Evolutionary conservation across 1,140 invertebrate species (phyloP).

Genomic region (Drosophila prosaltans): DNA sequence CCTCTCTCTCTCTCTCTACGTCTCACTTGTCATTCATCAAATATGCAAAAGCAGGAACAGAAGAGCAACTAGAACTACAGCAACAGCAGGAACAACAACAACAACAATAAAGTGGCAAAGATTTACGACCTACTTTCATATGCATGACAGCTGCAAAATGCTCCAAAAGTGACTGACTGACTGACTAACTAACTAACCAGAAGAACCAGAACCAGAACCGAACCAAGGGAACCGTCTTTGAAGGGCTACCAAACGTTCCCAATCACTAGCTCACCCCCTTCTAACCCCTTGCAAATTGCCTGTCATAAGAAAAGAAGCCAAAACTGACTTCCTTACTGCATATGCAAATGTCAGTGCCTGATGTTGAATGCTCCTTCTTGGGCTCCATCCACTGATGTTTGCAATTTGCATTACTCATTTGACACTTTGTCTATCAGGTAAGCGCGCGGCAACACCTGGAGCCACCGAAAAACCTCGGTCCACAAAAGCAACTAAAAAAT

Average conservation of each 20-base stretch:
- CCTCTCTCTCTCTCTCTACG: background rate
- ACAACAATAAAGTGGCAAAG: constrained; percentile 48
- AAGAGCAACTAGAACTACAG: constrained; percentile 15
- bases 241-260: background rate
- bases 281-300: background rate
- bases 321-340: constrained; percentile 14
- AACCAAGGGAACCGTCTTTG: constrained; percentile 1
- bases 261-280: background rate
- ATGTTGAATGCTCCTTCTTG: constrained; percentile 36
- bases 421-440: constrained; percentile 74
- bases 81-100: constrained; percentile 25
- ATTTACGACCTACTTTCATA: constrained; percentile 79
- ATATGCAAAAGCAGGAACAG: constrained; percentile 56
- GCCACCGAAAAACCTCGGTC: constrained; percentile 21
- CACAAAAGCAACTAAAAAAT: constrained; percentile 19
- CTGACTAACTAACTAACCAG: constrained; percentile 63
- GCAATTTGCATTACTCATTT: constrained; percentile 78
- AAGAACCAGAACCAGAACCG: constrained; percentile 18
- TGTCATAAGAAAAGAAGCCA: constrained; percentile 17
- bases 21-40: constrained; percentile 54
- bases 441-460: constrained; percentile 29
- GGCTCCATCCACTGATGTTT: constrained; percentile 25
- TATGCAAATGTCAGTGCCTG: constrained; percentile 23
- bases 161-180: constrained; percentile 49
- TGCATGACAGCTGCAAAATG: constrained; percentile 74